A percentile compares a stretch with the other conserved stretches of the same genome.
These are phyloP conservation scores for Neocrepidodera transversa DNA, from an alignment of 2,888 invertebrate genomes.

Conservation along the genomic window DNA sequence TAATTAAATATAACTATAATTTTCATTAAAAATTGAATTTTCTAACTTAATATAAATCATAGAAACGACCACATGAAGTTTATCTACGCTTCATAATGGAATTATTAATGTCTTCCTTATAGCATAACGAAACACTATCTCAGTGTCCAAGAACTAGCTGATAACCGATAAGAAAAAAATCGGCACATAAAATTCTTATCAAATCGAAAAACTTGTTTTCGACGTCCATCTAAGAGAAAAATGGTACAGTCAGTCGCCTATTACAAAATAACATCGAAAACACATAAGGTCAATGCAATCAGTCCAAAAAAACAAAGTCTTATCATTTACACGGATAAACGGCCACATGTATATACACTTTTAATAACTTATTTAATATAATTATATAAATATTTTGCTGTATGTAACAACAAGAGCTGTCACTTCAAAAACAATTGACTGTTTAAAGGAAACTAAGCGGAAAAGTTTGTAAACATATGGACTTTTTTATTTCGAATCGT, in stretches of 20 bases:
- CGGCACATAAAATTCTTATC: slow-evolving; percentile 12
- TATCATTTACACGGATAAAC: slow-evolving; percentile 25
- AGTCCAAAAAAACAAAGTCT: slow-evolving; percentile 31
- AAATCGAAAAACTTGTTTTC: neutral
- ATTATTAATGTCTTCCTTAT: neutral
- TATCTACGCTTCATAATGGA: no score
- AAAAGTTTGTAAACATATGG: slow-evolving; percentile 29
- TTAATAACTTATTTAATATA: slow-evolving; percentile 35
- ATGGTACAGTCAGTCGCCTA: slow-evolving; percentile 1
- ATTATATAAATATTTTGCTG: slow-evolving; percentile 40
- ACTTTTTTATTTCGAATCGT: slow-evolving; percentile 11
- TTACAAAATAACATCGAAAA: slow-evolving; percentile 7
- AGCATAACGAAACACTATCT: neutral
- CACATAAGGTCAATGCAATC: slow-evolving; percentile 38
- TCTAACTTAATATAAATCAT: no score
- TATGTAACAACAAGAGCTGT: slow-evolving; percentile 30
- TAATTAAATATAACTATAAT: no score
- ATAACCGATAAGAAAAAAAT: slow-evolving; percentile 18
- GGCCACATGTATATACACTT: slow-evolving; percentile 30
- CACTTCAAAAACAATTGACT: slow-evolving; percentile 30
- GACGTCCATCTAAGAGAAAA: neutral
- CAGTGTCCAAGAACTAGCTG: slow-evolving; percentile 1
- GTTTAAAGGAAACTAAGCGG: slow-evolving; percentile 32
- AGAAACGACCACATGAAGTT: no score
- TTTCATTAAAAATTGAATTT: no score